Base-by-base conservation (phyloP, 35 echinoderm and acorn worm genomes). In the Diadema setosum region DNA sequence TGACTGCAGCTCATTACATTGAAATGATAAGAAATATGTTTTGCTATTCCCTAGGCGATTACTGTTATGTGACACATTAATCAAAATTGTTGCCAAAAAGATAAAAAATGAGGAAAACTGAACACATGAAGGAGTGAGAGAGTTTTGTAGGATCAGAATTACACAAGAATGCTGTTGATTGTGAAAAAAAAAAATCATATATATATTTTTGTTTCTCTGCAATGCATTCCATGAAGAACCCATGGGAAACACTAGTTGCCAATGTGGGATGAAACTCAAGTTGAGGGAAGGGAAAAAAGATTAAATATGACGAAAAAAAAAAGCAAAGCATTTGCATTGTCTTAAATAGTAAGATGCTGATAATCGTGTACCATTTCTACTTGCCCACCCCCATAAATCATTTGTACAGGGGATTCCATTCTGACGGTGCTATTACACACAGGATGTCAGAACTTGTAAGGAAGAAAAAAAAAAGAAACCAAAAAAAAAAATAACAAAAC, bases 11-110 rank as follows among this genome's bases (percentile, higher is more conserved):
- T 78, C 73, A 41, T 36, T 78, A 78, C 44, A 67, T 67, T 67
- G 63, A 67, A 67, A 67, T 67, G 63, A 67, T 33, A 67, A 34
- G 73, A 78, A 78, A 78, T 78, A 39, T 78, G 73, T 78, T 78
- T 44, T 78, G 40, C 73, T 78, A 78, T 78, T 34, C 73, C 73
- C 44, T 21, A 20, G 73, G 73, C 73, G 73, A 78, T 78, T 18
- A 78, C 73, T 78, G 73, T 78, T 44, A 41, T 44, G 40, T 78
- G 63, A 78, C 37, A 78, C 37, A 36, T 78, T 25, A 35, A 78
- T 78, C 73, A 78, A 78, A 25, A 78, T 41, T 41, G 25, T 78
- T 78, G 73, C 73, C 73, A 78, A 78, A 78, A 78, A 78, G 29
- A 67, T 27, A n/a, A n/a, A n/a, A n/a, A n/a, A n/a, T n/a, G n/a